Evolutionary conservation across 2,797 vertebrate species (phyloP).

Genomic region (Acomys russatus): DNA sequence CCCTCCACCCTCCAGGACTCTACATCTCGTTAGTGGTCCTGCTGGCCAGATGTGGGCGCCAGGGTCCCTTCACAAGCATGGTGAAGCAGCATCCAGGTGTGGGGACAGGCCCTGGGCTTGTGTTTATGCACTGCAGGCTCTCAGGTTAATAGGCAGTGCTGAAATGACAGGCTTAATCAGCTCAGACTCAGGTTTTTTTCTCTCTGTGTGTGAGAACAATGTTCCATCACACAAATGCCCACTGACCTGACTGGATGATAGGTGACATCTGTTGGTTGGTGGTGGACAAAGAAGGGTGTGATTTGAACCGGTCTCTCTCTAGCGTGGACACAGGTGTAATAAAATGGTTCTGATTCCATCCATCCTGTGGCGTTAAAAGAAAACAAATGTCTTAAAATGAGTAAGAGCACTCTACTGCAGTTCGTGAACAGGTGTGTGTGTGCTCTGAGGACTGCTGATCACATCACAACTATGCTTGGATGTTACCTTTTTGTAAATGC

Average conservation of each 20-base stretch:
- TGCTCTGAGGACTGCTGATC: constrained; percentile 60
- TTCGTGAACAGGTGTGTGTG: background rate
- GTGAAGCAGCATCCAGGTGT: background rate
- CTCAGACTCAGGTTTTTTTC: background rate
- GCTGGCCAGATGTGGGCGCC: background rate
- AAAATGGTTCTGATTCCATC: constrained; percentile 99
- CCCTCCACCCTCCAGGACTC: too few species aligned
- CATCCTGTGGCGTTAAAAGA: constrained; percentile 91
- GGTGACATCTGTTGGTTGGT: constrained; percentile 96
- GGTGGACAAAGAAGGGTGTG: constrained; percentile 96
- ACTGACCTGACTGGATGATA: constrained; percentile 95
- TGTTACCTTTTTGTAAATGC: constrained; percentile 99
- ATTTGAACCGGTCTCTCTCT: constrained; percentile 97
- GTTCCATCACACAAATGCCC: background rate
- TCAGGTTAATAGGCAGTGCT: background rate
- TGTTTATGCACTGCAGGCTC: background rate
- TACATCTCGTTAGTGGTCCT: too few species aligned
- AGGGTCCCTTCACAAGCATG: background rate
- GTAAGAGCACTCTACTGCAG: constrained; percentile 69
- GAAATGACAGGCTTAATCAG: constrained; percentile 8
- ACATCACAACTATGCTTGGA: constrained; percentile 56
- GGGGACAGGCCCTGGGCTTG: background rate
- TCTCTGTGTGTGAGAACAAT: background rate
- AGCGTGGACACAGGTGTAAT: constrained; percentile 98
- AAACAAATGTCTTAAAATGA: constrained; percentile 73